phyloP scores from a whole-genome alignment of 2,113 vertebrate species.

The Cyanoramphus novaezelandiae region DNA sequence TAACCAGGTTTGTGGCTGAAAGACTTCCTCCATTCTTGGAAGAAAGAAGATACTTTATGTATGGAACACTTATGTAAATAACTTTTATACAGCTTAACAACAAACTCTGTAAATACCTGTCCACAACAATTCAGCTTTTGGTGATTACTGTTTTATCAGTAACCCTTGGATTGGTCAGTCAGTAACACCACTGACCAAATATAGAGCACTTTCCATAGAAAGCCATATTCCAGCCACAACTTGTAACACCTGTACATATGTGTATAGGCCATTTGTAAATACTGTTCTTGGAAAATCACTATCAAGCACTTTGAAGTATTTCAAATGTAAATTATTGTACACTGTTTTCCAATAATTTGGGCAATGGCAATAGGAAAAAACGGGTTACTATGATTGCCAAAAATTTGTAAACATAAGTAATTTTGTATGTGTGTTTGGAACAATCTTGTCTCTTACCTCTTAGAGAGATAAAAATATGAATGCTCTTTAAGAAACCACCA shows the following conservation, averaged over 20 bases:
- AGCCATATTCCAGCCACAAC: constrained; percentile 81
- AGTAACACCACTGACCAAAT: constrained; percentile 78
- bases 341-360: constrained; percentile 88
- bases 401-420: constrained; percentile 79
- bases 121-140: constrained; percentile 79
- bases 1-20: constrained; percentile 78
- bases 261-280: constrained; percentile 88
- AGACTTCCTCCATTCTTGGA: constrained; percentile 82
- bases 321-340: constrained; percentile 90
- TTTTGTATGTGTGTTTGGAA: constrained; percentile 77
- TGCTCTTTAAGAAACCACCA: constrained; percentile 72
- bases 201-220: constrained; percentile 83
- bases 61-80: constrained; percentile 74
- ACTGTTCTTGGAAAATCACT: constrained; percentile 80
- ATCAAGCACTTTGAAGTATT: constrained; percentile 93
- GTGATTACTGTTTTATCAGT: constrained; percentile 74
- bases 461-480: constrained; percentile 64
- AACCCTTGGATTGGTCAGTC: constrained; percentile 69
- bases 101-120: constrained; percentile 71
- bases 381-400: constrained; percentile 85
- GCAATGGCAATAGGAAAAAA: constrained; percentile 86
- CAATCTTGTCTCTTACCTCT: constrained; percentile 62
- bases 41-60: constrained; percentile 75
- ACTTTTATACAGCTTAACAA: constrained; percentile 74
- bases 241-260: constrained; percentile 86